A percentile compares a stretch with the other conserved stretches of the same genome.
Evolutionary conservation across 2,888 invertebrate species (phyloP).

Genomic region (Drosophila nr. medialis): DNA sequence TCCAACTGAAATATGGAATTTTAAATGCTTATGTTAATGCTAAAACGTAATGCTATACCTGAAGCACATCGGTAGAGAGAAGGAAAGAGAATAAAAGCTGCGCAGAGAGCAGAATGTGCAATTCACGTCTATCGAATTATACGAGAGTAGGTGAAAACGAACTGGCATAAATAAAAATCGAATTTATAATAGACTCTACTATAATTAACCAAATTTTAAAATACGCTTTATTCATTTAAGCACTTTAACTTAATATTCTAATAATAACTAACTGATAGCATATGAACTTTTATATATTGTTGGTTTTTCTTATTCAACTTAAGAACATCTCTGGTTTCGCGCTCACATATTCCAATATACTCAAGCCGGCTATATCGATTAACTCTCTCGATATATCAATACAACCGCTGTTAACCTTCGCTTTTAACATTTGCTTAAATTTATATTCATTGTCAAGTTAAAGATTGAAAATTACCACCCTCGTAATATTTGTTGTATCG

Average conservation of each 20-base stretch:
- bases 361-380: background rate
- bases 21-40: conserved; percentile 29
- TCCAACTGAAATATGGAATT: conserved; percentile 40
- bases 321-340: background rate
- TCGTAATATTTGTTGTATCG: no score
- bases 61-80: background rate
- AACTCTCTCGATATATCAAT: background rate
- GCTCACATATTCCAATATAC: background rate
- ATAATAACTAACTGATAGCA: no score
- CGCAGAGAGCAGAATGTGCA: background rate
- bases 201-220: background rate
- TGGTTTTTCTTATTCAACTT: background rate
- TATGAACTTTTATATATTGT: background rate
- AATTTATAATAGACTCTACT: background rate
- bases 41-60: conserved; percentile 23
- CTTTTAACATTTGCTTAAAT: background rate
- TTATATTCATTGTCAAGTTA: background rate
- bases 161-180: background rate
- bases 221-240: background rate
- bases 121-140: background rate
- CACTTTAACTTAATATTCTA: background rate
- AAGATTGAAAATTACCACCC: background rate
- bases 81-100: background rate
- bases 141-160: background rate
- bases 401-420: background rate